These are phyloP conservation scores for Metallyticus violacea DNA, from an alignment of 2,888 invertebrate genomes.

Conservation along the genomic window DNA sequence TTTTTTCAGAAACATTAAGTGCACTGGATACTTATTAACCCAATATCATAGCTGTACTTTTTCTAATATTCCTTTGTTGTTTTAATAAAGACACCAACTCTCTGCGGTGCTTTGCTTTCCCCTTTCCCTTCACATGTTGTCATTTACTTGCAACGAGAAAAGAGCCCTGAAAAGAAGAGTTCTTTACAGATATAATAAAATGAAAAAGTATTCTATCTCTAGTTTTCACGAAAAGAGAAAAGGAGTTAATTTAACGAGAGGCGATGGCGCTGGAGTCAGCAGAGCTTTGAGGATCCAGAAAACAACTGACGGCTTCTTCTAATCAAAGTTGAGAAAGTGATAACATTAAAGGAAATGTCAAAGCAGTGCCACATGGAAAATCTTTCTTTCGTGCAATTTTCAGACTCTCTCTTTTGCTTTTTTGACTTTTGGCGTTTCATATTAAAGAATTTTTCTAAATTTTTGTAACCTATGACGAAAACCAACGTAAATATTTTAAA, in stretches of 20 bases:
- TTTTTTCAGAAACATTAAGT: no score
- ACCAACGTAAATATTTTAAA: no score
- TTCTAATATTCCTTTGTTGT: neutral
- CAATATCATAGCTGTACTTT: no score
- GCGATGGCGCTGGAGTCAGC: neutral
- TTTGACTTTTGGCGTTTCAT: neutral
- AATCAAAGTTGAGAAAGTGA: neutral
- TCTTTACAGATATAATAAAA: neutral
- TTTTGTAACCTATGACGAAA: no score
- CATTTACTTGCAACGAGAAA: neutral
- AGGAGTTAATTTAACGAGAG: neutral
- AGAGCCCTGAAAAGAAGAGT: neutral
- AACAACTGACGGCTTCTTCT: neutral
- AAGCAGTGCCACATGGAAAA: neutral
- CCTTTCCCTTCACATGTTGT: neutral
- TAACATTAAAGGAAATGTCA: neutral
- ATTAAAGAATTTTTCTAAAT: neutral
- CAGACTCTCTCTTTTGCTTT: neutral
- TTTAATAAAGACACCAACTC: neutral
- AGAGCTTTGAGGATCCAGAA: neutral
- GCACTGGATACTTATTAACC: no score
- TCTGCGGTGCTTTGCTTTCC: neutral
- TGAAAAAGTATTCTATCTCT: neutral
- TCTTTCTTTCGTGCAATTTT: neutral
- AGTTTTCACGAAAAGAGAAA: neutral